Evolutionary conservation across 2,888 invertebrate genomes (phyloP).

Genomic region (Synanthedon andrenaeformis): DNA sequence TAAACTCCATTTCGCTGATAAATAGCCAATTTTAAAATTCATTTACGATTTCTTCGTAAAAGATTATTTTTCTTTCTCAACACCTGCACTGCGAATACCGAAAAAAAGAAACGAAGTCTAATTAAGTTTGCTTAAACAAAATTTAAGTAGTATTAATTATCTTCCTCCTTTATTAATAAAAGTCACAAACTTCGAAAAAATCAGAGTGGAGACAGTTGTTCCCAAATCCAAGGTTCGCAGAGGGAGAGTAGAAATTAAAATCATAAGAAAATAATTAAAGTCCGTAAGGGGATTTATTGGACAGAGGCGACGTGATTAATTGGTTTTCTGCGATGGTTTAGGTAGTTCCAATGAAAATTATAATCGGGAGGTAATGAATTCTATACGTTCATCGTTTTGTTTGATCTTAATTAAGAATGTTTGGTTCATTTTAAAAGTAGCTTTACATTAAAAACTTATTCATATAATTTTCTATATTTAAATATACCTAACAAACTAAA

Average conservation of each 20-base stretch:
- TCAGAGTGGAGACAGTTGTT: slow-evolving; percentile 49
- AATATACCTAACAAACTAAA: too few species aligned
- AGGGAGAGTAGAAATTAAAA: slow-evolving; percentile 57
- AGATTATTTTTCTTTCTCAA: neutral
- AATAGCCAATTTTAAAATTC: neutral
- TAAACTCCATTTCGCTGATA: too few species aligned
- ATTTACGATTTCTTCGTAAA: neutral
- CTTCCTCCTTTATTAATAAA: slow-evolving; percentile 65
- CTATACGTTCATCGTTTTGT: slow-evolving; percentile 44
- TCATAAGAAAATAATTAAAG: slow-evolving; percentile 72
- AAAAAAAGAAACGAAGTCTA: slow-evolving; percentile 24
- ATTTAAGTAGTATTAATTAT: slow-evolving; percentile 71
- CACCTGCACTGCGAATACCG: slow-evolving; percentile 1
- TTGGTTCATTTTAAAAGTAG: too few species aligned
- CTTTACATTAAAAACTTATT: too few species aligned
- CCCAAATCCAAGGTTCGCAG: slow-evolving; percentile 22
- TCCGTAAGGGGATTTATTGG: slow-evolving; percentile 69
- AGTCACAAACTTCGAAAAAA: slow-evolving; percentile 50
- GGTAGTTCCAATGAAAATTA: slow-evolving; percentile 47
- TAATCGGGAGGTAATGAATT: slow-evolving; percentile 58
- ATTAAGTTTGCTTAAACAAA: slow-evolving; percentile 66
- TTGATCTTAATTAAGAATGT: slow-evolving; percentile 15
- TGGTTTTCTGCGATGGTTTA: slow-evolving; percentile 42
- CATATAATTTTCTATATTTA: too few species aligned
- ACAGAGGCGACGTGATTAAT: slow-evolving; percentile 66